These are phyloP conservation scores for Monochamus saltuarius DNA, from an alignment of 1,140 invertebrate species.

Conservation along the genomic window DNA sequence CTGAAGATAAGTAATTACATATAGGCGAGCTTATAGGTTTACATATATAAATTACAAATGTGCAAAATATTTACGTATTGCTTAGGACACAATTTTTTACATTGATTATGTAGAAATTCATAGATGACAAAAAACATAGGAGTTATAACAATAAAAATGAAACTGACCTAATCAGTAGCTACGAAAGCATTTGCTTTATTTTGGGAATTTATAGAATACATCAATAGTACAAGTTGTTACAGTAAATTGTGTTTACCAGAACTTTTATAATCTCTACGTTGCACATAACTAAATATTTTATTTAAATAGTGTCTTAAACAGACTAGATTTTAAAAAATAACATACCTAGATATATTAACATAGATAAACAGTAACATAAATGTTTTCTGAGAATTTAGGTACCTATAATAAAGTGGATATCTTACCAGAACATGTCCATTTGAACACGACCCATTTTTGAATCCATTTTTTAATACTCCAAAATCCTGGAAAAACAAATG, in stretches of 20 bases:
- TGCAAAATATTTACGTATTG: not conserved
- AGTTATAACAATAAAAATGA: no score
- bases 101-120: not conserved
- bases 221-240: no score
- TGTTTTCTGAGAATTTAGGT: slow-evolving; percentile 4
- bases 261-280: no score
- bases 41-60: not conserved
- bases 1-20: no score
- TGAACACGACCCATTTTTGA: slow-evolving; percentile 1
- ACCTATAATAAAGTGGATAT: slow-evolving; percentile 5
- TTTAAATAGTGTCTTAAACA: not conserved
- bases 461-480: slow-evolving; percentile 8
- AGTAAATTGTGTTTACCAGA: no score
- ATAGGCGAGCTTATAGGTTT: no score
- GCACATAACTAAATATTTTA: not conserved
- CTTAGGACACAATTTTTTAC: not conserved
- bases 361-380: no score
- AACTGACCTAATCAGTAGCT: no score
- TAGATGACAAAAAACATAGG: no score
- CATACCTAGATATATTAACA: no score
- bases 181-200: no score
- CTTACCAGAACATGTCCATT: slow-evolving; percentile 28
- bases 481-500: slow-evolving; percentile 6
- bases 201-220: no score
- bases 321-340: not conserved